Evolutionary conservation across 2,888 invertebrate species (phyloP).

Genomic region (Oligia latruncula): DNA sequence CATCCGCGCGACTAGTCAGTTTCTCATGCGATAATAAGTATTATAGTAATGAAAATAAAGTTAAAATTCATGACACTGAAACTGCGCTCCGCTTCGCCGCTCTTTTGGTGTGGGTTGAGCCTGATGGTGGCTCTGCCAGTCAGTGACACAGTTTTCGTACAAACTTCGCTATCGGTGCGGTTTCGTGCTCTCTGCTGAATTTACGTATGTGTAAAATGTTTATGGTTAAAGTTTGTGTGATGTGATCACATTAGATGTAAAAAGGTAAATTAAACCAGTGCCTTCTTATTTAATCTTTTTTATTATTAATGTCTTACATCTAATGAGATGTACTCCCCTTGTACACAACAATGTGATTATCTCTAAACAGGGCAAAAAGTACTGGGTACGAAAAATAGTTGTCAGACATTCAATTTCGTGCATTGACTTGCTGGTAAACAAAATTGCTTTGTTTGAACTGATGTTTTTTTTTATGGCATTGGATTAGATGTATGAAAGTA

Average conservation of each 20-base stretch:
- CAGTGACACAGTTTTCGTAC: no score
- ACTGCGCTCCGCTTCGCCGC: no score
- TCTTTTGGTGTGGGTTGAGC: no score
- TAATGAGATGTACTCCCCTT: slow-evolving; percentile 58
- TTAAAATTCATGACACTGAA: no score
- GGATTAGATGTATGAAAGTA: slow-evolving; percentile 62
- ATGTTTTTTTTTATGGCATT: slow-evolving; percentile 71
- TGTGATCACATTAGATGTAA: neutral
- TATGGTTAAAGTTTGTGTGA: neutral
- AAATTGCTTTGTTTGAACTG: slow-evolving; percentile 71
- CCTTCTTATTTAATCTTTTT: slow-evolving; percentile 38
- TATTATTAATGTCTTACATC: slow-evolving; percentile 58
- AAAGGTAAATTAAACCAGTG: slow-evolving; percentile 34
- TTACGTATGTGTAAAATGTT: neutral
- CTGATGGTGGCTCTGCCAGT: no score
- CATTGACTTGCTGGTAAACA: slow-evolving; percentile 32
- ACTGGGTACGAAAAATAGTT: slow-evolving; percentile 36
- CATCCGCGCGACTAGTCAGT: no score
- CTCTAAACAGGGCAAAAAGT: slow-evolving; percentile 23
- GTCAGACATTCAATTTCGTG: slow-evolving; percentile 44
- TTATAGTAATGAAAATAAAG: no score
- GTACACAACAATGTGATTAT: slow-evolving; percentile 28
- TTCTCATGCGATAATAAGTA: no score
- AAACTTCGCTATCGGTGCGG: no score
- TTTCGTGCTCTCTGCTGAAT: neutral